Percentiles rank a stretch among this genome's conserved stretches.
These are phyloP conservation scores for Saccopteryx leptura DNA, from an alignment of 2,113 vertebrate genomes.

Conservation along the genomic window DNA sequence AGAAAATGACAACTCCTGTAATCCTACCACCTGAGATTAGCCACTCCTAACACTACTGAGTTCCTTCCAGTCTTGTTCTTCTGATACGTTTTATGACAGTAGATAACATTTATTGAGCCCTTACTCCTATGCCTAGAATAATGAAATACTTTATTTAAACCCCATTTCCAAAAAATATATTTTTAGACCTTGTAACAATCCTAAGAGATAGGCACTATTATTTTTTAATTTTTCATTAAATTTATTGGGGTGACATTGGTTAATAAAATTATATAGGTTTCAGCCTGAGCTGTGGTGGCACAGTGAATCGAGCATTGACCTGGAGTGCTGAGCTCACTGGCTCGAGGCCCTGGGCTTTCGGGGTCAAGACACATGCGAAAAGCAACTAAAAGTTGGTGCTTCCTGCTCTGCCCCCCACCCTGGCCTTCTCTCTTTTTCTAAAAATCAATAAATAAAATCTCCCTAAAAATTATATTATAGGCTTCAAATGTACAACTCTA, in stretches of 20 bases:
- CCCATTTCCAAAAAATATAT: background rate
- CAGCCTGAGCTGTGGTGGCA: no score
- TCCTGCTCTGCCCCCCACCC: no score
- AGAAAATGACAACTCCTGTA: background rate
- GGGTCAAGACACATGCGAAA: no score
- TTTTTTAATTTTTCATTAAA: background rate
- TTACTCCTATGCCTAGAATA: background rate
- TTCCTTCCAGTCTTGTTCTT: background rate
- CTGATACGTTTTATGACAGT: background rate
- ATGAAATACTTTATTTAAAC: slow-evolving; percentile 10
- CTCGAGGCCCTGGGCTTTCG: no score
- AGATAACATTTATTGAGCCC: background rate
- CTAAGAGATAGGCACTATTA: background rate
- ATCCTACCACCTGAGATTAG: background rate
- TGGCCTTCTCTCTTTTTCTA: no score
- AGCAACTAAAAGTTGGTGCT: no score
- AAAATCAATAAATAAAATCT: no score
- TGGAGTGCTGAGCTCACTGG: no score
- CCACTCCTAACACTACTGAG: background rate
- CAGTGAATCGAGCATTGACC: no score
- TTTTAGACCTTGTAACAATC: background rate
- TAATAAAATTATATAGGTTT: background rate
- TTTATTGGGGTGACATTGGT: background rate
- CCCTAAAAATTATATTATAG: background rate
- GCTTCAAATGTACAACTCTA: background rate